phyloP scores from a whole-genome alignment of 2,113 vertebrate species.

The Vimba vimba region DNA sequence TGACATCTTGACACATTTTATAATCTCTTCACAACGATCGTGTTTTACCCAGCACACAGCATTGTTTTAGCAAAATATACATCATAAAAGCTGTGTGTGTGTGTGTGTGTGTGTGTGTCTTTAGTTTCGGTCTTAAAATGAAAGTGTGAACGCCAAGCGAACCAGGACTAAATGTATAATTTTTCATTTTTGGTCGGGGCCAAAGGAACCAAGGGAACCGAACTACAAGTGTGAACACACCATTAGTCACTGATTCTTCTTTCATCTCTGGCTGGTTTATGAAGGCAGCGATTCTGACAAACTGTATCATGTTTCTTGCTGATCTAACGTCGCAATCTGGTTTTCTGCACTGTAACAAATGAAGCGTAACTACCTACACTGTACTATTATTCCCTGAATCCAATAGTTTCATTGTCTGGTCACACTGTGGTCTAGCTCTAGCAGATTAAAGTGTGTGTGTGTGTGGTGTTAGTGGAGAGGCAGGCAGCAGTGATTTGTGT shows the following conservation, averaged over 20 bases:
- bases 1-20: no score
- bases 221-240: no score
- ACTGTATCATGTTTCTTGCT: constrained; percentile 36
- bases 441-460: not conserved
- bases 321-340: constrained; percentile 58
- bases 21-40: no score
- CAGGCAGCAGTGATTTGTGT: not conserved
- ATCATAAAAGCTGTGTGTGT: no score
- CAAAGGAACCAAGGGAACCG: no score
- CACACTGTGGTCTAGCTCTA: constrained; percentile 2
- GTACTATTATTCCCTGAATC: constrained; percentile 23
- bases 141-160: no score
- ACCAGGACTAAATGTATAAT: no score
- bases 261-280: constrained; percentile 52
- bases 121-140: no score
- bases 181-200: no score
- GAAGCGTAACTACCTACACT: constrained; percentile 34
- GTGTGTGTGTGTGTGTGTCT: no score
- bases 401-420: constrained; percentile 27
- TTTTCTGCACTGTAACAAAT: constrained; percentile 60
- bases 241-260: not conserved
- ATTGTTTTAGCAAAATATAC: no score
- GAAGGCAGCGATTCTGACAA: constrained; percentile 53
- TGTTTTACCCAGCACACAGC: no score
- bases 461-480: constrained; percentile 1